Percentiles rank a stretch among this genome's conserved stretches.
Evolutionary conservation across 2,888 invertebrate species (phyloP).

Genomic region (Muschampia plurimacula): DNA sequence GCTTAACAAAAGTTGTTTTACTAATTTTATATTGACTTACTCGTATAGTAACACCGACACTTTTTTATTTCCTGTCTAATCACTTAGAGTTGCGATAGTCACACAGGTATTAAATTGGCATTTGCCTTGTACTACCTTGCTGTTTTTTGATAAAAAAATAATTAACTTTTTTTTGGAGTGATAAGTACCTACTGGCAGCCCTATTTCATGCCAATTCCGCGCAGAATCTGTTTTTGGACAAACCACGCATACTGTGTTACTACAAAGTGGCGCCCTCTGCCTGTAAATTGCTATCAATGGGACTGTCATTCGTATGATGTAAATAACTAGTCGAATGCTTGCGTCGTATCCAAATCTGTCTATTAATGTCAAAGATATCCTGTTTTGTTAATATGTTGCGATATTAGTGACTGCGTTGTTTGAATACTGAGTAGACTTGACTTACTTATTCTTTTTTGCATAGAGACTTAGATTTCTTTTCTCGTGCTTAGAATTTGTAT

Average conservation of each 20-base stretch:
- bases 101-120: no score
- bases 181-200: no score
- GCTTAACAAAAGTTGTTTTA: no score
- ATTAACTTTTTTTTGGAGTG: no score
- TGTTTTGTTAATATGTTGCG: conserved; percentile 4
- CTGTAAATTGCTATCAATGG: conserved; percentile 26
- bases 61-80: no score
- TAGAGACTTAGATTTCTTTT: no score
- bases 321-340: conserved; percentile 1
- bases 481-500: no score
- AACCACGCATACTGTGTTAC: conserved; percentile 5
- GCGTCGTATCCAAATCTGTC: neutral
- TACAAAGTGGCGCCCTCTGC: conserved; percentile 20
- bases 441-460: neutral
- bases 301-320: conserved; percentile 2
- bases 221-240: conserved; percentile 22
- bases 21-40: no score
- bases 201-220: conserved; percentile 6
- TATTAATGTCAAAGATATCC: conserved; percentile 9
- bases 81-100: no score
- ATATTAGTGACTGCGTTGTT: neutral
- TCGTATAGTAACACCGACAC: no score
- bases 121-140: no score
- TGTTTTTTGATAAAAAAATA: no score
- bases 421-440: neutral